Conservation (phyloP, 2,888 invertebrate genomes). For the Eulithis prunata region DNA sequence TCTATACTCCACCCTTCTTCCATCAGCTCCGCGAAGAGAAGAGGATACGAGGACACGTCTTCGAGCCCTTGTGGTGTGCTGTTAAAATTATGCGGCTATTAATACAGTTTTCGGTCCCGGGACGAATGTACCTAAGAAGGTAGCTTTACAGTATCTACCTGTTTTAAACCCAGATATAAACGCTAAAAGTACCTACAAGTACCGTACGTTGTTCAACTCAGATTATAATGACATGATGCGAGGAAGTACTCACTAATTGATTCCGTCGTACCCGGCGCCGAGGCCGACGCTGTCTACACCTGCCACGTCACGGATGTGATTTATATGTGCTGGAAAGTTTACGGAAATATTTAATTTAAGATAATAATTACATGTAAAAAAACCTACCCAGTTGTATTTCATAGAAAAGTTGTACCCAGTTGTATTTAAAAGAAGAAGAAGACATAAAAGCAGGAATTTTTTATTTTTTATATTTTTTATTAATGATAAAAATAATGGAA, state of each 20-base stretch:
- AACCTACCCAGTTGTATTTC: too few species aligned
- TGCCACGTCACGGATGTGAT: conserved; percentile 93
- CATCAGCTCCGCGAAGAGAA: conserved; percentile 90
- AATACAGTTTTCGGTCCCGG: not conserved
- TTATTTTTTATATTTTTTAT: too few species aligned
- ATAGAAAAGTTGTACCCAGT: too few species aligned
- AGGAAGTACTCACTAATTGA: conserved; percentile 91
- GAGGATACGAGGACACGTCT: conserved; percentile 91
- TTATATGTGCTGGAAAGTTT: conserved; percentile 91
- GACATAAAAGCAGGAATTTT: too few species aligned
- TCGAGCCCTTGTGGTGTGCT: conserved; percentile 93
- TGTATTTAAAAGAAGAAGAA: too few species aligned
- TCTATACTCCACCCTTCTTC: conserved; percentile 92
- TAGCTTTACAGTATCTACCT: too few species aligned
- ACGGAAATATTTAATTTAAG: conserved; percentile 4
- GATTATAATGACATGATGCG: conserved; percentile 18
- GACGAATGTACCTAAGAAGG: too few species aligned
- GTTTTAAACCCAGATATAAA: too few species aligned
- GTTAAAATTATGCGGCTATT: conserved; percentile 36
- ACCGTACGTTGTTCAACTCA: conserved; percentile 5
- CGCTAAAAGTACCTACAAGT: not conserved
- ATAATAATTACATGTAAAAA: not conserved
- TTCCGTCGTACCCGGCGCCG: conserved; percentile 95
- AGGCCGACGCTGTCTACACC: conserved; percentile 95
- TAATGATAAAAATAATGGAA: too few species aligned